phyloP scores from a whole-genome alignment of 2,797 vertebrate species.

The Lagorchestes hirsutus region DNA sequence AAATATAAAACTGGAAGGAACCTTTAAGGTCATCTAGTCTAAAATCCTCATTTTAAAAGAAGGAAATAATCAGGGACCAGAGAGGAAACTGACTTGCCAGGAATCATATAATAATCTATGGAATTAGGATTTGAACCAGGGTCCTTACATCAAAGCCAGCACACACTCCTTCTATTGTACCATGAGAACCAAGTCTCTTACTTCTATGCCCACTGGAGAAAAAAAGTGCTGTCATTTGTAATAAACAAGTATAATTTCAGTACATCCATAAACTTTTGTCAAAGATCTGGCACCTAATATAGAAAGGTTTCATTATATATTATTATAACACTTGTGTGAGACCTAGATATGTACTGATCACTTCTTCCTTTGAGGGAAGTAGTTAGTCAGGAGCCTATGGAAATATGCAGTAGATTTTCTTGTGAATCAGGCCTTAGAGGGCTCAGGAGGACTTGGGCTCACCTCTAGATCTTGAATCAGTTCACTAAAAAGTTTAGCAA shows the following conservation, averaged over 20 bases:
- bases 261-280: not conserved
- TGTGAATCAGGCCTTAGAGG: not conserved
- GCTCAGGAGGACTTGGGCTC: not conserved
- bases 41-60: not conserved
- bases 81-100: not conserved
- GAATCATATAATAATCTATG: not conserved
- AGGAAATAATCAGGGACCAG: not conserved
- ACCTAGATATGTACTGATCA: not conserved
- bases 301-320: not conserved
- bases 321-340: not conserved
- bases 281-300: not conserved
- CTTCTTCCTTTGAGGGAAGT: not conserved
- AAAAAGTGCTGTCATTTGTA: not conserved
- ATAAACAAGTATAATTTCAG: not conserved
- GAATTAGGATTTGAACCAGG: not conserved
- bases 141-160: not conserved
- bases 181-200: not conserved
- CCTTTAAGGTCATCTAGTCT: not conserved
- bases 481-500: not conserved
- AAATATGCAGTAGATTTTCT: not conserved
- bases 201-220: not conserved
- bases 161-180: not conserved
- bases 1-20: not conserved
- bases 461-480: not conserved
- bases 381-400: not conserved